Conservation (phyloP, 2,797 vertebrate species). For the Sebastes vulpes region DNA sequence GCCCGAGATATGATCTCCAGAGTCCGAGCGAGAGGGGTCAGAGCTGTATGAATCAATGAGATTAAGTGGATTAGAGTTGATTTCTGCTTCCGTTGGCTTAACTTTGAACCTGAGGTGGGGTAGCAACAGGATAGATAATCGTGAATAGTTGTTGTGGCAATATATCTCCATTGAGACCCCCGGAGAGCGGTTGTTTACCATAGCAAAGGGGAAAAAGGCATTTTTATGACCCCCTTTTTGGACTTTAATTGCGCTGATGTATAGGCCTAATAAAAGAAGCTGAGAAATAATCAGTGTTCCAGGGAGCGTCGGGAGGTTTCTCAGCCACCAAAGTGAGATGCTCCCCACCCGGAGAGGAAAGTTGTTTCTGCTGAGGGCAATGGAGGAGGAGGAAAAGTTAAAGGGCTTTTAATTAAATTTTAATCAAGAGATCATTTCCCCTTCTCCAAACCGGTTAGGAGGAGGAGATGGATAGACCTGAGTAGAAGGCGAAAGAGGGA, state of each 20-base stretch:
- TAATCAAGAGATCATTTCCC: constrained; percentile 85
- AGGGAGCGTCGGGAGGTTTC: constrained; percentile 41
- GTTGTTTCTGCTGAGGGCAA: constrained; percentile 68
- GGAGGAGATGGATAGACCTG: constrained; percentile 68
- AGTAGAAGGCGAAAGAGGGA: constrained; percentile 50
- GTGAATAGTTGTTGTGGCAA: background rate
- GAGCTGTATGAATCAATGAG: constrained; percentile 54
- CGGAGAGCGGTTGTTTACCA: constrained; percentile 32
- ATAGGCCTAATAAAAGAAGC: constrained; percentile 65
- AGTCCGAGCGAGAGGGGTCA: constrained; percentile 35
- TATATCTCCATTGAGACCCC: constrained; percentile 31
- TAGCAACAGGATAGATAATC: constrained; percentile 8
- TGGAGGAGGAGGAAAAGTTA: constrained; percentile 60
- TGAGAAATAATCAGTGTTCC: constrained; percentile 60
- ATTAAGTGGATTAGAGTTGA: constrained; percentile 64
- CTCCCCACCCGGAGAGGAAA: constrained; percentile 42
- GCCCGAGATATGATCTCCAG: constrained; percentile 53
- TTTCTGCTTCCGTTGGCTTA: constrained; percentile 36
- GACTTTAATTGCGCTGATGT: constrained; percentile 64
- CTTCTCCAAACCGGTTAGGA: constrained; percentile 72
- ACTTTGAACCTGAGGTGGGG: constrained; percentile 41
- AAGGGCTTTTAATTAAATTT: constrained; percentile 87
- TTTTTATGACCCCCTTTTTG: constrained; percentile 44
- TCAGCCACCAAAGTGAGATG: constrained; percentile 48
- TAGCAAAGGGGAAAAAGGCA: background rate